These are phyloP conservation scores for Silurus asotus DNA, from an alignment of 2,113 vertebrate genomes.

Conservation along the genomic window DNA sequence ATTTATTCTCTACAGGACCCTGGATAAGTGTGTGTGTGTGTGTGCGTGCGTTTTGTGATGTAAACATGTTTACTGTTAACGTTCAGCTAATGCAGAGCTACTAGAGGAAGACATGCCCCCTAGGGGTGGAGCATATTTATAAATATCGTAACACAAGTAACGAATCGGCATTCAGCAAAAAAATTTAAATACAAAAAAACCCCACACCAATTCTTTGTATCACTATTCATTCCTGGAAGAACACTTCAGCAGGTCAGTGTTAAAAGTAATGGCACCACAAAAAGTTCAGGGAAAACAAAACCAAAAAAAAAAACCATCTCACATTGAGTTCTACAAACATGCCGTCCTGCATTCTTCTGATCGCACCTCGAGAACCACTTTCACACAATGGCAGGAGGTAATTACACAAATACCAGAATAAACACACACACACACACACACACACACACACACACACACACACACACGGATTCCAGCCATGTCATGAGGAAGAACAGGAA, in stretches of 20 bases:
- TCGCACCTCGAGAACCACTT: not conserved
- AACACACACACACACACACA: not conserved
- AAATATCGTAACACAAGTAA: no score
- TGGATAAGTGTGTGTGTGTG: not conserved
- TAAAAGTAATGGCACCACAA: not conserved
- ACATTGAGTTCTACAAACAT: not conserved
- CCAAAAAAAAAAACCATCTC: no score
- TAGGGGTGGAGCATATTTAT: not conserved
- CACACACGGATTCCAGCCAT: not conserved
- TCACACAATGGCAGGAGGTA: not conserved
- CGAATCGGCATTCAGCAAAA: no score
- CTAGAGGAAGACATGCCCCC: not conserved
- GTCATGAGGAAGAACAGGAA: constrained; percentile 3
- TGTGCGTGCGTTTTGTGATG: not conserved
- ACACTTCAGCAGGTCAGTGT: no score
- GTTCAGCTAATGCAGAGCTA: not conserved
- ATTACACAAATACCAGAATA: constrained; percentile 9
- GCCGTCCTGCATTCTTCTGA: not conserved
- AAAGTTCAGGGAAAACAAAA: no score
- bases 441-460: not conserved
- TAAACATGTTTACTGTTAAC: not conserved
- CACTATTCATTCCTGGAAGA: no score
- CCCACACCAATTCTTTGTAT: no score
- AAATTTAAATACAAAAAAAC: no score
- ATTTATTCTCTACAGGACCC: not conserved